Percentiles rank a stretch among this genome's conserved stretches.
Evolutionary conservation across 2,113 vertebrate genomes (phyloP).

Genomic region (Callospermophilus lateralis): DNA sequence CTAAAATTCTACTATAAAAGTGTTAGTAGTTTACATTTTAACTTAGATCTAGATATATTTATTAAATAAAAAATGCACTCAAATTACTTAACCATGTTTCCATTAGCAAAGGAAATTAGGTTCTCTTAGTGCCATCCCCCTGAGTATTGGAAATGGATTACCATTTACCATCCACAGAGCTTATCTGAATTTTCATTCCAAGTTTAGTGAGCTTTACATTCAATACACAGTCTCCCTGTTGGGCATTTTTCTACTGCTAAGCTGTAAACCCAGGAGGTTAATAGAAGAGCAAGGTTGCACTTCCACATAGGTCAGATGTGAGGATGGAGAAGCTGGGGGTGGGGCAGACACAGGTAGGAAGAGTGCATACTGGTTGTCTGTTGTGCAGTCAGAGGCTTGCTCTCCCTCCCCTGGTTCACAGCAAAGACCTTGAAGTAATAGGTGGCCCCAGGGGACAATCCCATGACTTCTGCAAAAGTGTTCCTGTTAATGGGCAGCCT

Average conservation of each 20-base stretch:
- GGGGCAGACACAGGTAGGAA: background rate
- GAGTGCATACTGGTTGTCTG: constrained; percentile 93
- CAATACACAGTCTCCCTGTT: background rate
- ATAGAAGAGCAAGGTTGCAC: background rate
- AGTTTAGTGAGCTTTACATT: background rate
- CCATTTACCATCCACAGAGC: background rate
- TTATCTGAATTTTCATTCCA: background rate
- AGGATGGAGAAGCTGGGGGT: background rate
- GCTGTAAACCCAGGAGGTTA: background rate
- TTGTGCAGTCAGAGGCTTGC: constrained; percentile 93
- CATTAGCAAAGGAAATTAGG: constrained; percentile 10
- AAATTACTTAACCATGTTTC: background rate
- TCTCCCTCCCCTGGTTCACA: constrained; percentile 91
- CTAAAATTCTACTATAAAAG: background rate
- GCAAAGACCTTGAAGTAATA: constrained; percentile 95
- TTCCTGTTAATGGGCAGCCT: constrained; percentile 91
- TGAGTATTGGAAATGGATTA: background rate
- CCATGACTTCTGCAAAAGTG: constrained; percentile 91
- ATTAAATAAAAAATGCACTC: background rate
- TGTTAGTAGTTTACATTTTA: background rate
- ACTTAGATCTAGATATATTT: background rate
- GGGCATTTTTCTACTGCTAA: background rate
- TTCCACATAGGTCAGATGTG: background rate
- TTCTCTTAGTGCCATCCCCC: background rate
- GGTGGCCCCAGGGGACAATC: constrained; percentile 93